A percentile compares a stretch with the other conserved stretches of the same genome.
phyloP scores from a whole-genome alignment of 2,797 vertebrate genomes.

The Lepilemur septentrionalis region DNA sequence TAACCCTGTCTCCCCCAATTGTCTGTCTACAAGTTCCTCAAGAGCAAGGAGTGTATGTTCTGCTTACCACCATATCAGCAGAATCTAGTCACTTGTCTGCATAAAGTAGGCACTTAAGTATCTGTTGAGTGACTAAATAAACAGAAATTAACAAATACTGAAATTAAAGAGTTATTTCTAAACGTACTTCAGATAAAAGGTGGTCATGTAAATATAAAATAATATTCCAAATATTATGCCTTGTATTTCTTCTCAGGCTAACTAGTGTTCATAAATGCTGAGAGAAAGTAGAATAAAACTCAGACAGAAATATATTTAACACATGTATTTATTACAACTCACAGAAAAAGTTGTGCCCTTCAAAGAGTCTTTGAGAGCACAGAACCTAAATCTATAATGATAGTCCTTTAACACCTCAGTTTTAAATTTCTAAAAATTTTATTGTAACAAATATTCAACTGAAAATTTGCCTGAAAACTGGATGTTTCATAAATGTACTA shows the following conservation, averaged over 20 bases:
- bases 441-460: neutral
- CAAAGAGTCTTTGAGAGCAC: neutral
- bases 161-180: conserved; percentile 46
- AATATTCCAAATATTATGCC: neutral
- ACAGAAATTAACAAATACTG: neutral
- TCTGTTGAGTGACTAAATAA: neutral
- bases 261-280: neutral
- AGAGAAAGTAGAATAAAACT: neutral
- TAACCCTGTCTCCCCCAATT: neutral
- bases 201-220: neutral
- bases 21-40: neutral
- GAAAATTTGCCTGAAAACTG: neutral
- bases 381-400: neutral
- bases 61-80: neutral
- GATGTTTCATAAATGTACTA: neutral
- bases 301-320: neutral
- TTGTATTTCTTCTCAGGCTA: neutral
- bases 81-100: neutral
- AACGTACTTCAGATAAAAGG: neutral
- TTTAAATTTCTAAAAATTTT: neutral
- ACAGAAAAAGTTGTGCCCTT: neutral
- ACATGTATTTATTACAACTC: neutral
- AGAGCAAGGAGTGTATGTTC: neutral
- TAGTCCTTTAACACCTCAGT: neutral
- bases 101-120: neutral